Conservation (phyloP, 1,140 invertebrate species). For the Aphelenchoides besseyi region DNA sequence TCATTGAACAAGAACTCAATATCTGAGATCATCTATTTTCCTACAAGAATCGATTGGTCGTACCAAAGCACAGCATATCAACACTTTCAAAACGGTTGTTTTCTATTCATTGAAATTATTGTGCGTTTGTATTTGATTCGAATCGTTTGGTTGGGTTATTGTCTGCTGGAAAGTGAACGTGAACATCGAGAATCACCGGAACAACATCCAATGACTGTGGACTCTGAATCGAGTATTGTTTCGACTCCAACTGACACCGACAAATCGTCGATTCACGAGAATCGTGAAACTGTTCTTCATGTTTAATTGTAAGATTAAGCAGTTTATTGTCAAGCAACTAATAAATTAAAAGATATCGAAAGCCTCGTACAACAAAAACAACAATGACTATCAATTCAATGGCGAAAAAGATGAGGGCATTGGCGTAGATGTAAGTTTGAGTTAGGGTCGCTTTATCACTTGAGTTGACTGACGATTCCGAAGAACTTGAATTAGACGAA, state of each 20-base stretch:
- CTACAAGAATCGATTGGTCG: background rate
- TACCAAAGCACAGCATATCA: background rate
- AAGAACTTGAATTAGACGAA: too few relatives aligned
- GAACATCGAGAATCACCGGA: background rate
- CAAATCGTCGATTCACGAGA: too few relatives aligned
- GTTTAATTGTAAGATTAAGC: background rate
- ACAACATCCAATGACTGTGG: background rate
- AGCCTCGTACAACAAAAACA: background rate
- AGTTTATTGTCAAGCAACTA: slow-evolving; percentile 1
- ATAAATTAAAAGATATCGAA: background rate
- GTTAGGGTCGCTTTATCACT: background rate
- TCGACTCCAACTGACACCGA: too few relatives aligned
- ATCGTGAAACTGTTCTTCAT: background rate
- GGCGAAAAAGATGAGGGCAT: background rate
- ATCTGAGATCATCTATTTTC: background rate
- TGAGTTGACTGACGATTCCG: too few relatives aligned
- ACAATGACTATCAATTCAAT: background rate
- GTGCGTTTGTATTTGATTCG: background rate
- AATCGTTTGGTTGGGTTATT: background rate
- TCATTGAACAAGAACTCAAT: background rate
- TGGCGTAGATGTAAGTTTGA: background rate
- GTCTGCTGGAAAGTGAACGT: background rate
- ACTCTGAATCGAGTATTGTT: too few relatives aligned
- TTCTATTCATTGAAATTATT: background rate
- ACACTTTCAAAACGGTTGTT: background rate